Percentiles rank a stretch among this genome's conserved stretches.
Conservation (phyloP, 2,888 invertebrate species). For the Cacoxenus indagator region DNA sequence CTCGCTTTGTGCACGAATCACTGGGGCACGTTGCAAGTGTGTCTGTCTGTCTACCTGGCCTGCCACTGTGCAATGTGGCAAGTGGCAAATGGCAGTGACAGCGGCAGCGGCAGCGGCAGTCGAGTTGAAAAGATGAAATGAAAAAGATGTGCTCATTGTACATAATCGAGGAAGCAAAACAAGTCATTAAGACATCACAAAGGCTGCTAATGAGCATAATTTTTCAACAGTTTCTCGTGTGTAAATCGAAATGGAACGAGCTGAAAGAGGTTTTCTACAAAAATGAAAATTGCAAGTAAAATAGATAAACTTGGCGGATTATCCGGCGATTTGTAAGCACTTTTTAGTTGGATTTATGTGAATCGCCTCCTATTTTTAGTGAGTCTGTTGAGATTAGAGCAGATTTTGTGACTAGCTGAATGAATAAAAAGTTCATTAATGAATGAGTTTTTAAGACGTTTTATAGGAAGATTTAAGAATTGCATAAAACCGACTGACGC, state of each 20-base stretch:
- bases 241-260: not conserved
- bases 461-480: too few species aligned
- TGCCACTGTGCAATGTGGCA: conserved; percentile 2
- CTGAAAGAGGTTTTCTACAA: not conserved
- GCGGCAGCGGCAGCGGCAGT: too few species aligned
- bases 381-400: too few species aligned
- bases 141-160: conserved; percentile 10
- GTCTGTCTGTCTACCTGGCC: not conserved
- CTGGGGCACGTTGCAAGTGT: not conserved
- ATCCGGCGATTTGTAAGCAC: too few species aligned
- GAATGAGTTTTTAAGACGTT: too few species aligned
- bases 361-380: too few species aligned
- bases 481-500: too few species aligned
- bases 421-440: too few species aligned
- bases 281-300: not conserved
- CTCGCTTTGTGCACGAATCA: not conserved
- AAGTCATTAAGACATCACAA: conserved; percentile 48
- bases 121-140: not conserved
- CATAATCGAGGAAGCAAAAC: conserved; percentile 27
- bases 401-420: too few species aligned
- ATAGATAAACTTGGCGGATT: too few species aligned
- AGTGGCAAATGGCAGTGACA: conserved; percentile 15
- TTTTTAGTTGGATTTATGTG: too few species aligned
- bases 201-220: conserved; percentile 45
- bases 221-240: conserved; percentile 29